Evolutionary conservation across 2,888 invertebrate species (phyloP), one percentile per base, ranked within the genome.

Genomic region (Salpingus planirostris): DNA sequence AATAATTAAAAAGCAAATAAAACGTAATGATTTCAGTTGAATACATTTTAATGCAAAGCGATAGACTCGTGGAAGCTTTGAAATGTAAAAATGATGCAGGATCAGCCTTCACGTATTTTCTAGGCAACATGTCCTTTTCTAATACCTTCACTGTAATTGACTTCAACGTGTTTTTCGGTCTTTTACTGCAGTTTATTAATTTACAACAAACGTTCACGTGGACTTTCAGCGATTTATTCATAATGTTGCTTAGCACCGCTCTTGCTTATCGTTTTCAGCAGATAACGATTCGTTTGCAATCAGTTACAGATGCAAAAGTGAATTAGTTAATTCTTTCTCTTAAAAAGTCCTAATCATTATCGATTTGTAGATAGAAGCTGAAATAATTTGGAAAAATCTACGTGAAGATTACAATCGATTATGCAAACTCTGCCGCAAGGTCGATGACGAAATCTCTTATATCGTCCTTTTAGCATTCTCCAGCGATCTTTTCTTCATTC

Each of bases 401-500:
- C 68, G 83, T 33, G 71, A 69, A 46, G 80, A 82, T 39, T 80
- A 78, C 45, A 72, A 76, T 32, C 66, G 70, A 13, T 68, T 83
- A 13, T 70, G 75, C 2, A 67, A 68, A 11, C 59, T 83, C 13
- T 74, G 81, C 1, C 67, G 71, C 21, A 62, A 62, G 11, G 66
- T 81, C 3, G 78, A 83, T 46, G 58, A 64, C 0, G 63, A 72
- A 15, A 66, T 84, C 13, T 77, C 80, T 1, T 66, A 68, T n/a
- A 63, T 83, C 29, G 68, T 83, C 1, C 55, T 84, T 0, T 54
- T 83, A 2, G 79, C 81, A 0, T 81, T 79, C 45, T 64, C 73
- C 8, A 78, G 74, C 40, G 81, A 84, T 57, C 66, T 84, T 27
- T 82, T 78, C 56, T 81, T 80, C 50, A 78, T 83, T 43, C 77